Evolutionary conservation across 2,888 invertebrate genomes (phyloP).

Genomic region (Ariolimax columbianus): DNA sequence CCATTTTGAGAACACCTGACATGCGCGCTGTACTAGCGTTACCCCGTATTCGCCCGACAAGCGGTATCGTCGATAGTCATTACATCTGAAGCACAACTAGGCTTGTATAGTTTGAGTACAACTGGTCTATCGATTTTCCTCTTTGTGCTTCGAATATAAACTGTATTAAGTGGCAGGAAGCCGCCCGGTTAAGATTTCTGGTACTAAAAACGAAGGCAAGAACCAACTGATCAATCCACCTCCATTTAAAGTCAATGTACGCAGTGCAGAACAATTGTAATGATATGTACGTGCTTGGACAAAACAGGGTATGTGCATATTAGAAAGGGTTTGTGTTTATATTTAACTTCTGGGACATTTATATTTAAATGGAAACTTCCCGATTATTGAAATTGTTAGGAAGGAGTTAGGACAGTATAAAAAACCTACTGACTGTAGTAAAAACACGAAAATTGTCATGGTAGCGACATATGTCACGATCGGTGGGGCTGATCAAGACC

Average conservation of each 20-base stretch:
- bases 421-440: no score
- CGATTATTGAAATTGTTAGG: no score
- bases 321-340: no score
- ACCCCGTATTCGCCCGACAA: neutral
- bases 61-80: constrained; percentile 17
- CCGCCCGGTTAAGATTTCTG: constrained; percentile 41
- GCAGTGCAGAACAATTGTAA: neutral
- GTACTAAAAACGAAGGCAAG: constrained; percentile 4
- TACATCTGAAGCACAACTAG: constrained; percentile 26
- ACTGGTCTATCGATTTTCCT: constrained; percentile 34
- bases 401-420: no score
- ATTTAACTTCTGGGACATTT: no score
- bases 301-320: neutral
- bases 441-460: no score
- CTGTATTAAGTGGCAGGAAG: constrained; percentile 41
- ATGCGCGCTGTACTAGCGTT: neutral
- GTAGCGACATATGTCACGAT: no score
- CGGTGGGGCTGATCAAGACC: no score
- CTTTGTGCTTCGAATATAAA: constrained; percentile 30
- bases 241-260: constrained; percentile 37
- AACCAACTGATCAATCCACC: constrained; percentile 28
- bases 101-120: constrained; percentile 25
- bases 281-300: neutral
- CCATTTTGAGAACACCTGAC: no score
- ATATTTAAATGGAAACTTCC: no score